Evolutionary conservation across 2,888 invertebrate genomes (phyloP), one percentile per base, ranked within the genome.

Genomic region (Tetranychus piercei): DNA sequence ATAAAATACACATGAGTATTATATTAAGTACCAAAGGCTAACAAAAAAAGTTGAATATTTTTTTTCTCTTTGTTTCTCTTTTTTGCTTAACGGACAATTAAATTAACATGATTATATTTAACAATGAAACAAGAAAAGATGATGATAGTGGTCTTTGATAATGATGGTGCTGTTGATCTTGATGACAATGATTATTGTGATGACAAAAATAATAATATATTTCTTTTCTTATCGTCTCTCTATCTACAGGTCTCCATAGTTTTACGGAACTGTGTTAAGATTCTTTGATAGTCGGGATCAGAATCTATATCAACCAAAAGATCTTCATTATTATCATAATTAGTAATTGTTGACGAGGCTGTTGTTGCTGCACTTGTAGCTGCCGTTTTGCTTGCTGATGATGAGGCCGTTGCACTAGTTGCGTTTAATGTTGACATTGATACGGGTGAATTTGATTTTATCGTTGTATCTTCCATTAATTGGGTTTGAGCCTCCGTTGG

Each of bases 261-360:
- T 75, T 75, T 74, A n/a, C 76, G 76, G 74, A 76, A 76, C 18
- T 67, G 44, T n/a, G 66, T 69, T 18, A 76, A 70, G 43, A 76
- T 75, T 22, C 72, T 55, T 45, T 74, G 75, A 73, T 76, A 76
- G n/a, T 75, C 74, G 1, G 76, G 76, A 76, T 76, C 76, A 8
- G 74, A 67, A 55, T 76, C 76, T 64, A 76, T 45, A 45, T 76
- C 76, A 20, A 76, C 76, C 70, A 76, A 66, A 43, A 73, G 45
- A n/a, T 76, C 76, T 69, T 74, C 71, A 65, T 72, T 69, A 34
- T 74, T 71, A 34, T 64, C 44, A 18, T 66, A n/a, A 72, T 71
- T 74, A 55, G 55, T 18, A n/a, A n/a, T 43, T 44, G n/a, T 34
- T 22, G 69, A 69, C 15, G 69, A 22, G 11, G 69, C 9, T 20